A percentile compares a stretch with the other conserved stretches of the same genome.
phyloP scores from a whole-genome alignment of 2,113 vertebrate genomes.

The Varanus salvator region DNA sequence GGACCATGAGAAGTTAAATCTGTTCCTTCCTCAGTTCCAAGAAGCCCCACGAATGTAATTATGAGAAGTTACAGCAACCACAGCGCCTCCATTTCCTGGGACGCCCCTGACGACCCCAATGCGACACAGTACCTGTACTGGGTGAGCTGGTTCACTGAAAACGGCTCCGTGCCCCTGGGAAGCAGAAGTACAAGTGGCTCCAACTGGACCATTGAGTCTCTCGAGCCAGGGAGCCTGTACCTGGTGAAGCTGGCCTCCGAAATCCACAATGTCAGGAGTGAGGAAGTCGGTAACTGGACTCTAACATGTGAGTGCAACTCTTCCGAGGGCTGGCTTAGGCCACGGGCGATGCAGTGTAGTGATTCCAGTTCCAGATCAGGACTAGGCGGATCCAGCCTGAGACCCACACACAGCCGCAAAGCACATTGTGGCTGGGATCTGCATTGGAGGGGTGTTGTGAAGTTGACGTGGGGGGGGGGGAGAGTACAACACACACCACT shows the following conservation, averaged over 20 bases:
- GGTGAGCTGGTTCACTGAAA: slow-evolving; percentile 33
- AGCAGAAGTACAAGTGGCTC: accelerated
- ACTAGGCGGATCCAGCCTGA: not conserved
- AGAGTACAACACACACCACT: too few species aligned
- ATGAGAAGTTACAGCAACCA: not conserved
- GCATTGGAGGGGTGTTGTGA: not conserved
- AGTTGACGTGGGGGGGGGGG: too few species aligned
- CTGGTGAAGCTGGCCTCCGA: not conserved
- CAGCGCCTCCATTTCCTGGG: slow-evolving; percentile 44
- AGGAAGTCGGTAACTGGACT: not conserved
- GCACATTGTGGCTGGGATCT: not conserved
- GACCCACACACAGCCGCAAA: not conserved
- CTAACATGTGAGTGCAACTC: not conserved
- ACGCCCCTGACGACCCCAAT: not conserved
- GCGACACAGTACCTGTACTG: not conserved
- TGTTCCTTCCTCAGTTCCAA: slow-evolving; percentile 45
- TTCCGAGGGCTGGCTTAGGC: not conserved
- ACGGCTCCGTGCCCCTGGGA: accelerated
- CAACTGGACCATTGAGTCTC: not conserved
- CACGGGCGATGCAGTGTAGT: too few species aligned
- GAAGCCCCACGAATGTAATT: slow-evolving; percentile 12
- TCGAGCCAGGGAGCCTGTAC: slow-evolving; percentile 2
- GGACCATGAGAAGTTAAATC: not conserved
- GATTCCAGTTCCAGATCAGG: not conserved
- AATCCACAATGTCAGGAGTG: not conserved